Evolutionary conservation across 2,797 vertebrate genomes (phyloP), one percentile per base, ranked within the genome.

Genomic region (Myotis myotis): DNA sequence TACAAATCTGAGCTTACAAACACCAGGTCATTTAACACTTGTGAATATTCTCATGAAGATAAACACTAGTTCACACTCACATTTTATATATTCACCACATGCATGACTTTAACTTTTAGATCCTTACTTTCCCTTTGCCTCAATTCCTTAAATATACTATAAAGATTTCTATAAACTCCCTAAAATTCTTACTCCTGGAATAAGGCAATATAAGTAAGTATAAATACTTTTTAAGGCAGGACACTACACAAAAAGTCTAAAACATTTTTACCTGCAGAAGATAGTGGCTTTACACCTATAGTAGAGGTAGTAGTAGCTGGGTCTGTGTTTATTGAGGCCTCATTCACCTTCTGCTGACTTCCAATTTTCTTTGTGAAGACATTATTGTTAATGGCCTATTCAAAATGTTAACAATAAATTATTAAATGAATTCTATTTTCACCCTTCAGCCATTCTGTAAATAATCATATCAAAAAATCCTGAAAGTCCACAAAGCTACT

Each of bases 241-340:
- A 79, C 38, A 70, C 4, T 68, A 80, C 9, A 94, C 47, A 87
- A 57, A 74, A 91, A 74, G 19, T 82, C 55, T 64, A 1, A 47
- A 89, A 72, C 33, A 17, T 30, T 82, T 88, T 70, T 99, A 99
- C 99, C 99, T 98, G 99, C 98, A 96, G 98, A 98, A 44, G 98
- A 98, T 62, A 98, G 96, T 87, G 99, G 88, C 89, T 97, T 98
- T 96, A 96, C 95, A 95, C 98, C 98, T 91, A 93, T 41, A 95
- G 95, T 1, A 41, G 97, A 70, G 85, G 98, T 98, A 97, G 98
- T 97, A 96, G 97, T 97, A 95, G 97, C 97, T 97, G 98, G 98
- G 89, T 98, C 98, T 96, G 95, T 98, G 92, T 99, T 98, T 55
- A 97, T 93, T 94, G 98, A 98, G 47, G 98, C 97, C 95, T 99